Evolutionary conservation across 2,797 vertebrate genomes (phyloP).

Genomic region (Diglossa cyanea): DNA sequence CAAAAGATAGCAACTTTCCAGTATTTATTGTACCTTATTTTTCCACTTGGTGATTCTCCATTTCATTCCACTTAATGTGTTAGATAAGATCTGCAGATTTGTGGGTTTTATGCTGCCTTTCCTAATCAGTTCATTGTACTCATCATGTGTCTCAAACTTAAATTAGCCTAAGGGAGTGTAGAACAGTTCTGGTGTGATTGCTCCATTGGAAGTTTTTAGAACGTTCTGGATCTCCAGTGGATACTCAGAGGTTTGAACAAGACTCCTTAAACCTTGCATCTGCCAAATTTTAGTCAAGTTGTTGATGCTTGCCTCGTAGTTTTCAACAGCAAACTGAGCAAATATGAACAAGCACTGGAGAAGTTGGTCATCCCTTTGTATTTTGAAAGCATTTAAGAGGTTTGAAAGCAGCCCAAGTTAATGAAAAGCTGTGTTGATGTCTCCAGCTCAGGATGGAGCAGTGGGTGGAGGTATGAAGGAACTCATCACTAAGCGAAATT

Average conservation of each 20-base stretch:
- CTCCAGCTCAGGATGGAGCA: constrained; percentile 24
- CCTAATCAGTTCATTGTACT: background rate
- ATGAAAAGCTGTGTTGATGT: constrained; percentile 54
- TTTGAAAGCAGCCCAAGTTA: constrained; percentile 1
- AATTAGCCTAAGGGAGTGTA: background rate
- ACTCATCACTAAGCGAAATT: constrained; percentile 54
- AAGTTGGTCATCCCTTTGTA: background rate
- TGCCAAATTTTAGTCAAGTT: background rate
- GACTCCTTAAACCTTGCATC: background rate
- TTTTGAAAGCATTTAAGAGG: constrained; percentile 4
- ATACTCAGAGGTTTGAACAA: background rate
- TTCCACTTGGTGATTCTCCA: background rate
- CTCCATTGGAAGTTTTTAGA: background rate
- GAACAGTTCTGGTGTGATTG: background rate
- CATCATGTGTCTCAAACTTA: background rate
- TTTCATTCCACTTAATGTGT: background rate
- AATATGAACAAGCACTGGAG: background rate
- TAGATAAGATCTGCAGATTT: background rate
- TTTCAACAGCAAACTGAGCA: background rate
- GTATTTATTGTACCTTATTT: background rate
- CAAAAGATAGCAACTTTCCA: background rate
- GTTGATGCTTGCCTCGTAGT: background rate
- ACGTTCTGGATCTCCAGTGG: background rate
- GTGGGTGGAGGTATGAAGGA: constrained; percentile 24
- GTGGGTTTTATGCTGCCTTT: background rate